phyloP scores from a whole-genome alignment of 2,888 invertebrate species.

The Trichopoda pennipes region DNA sequence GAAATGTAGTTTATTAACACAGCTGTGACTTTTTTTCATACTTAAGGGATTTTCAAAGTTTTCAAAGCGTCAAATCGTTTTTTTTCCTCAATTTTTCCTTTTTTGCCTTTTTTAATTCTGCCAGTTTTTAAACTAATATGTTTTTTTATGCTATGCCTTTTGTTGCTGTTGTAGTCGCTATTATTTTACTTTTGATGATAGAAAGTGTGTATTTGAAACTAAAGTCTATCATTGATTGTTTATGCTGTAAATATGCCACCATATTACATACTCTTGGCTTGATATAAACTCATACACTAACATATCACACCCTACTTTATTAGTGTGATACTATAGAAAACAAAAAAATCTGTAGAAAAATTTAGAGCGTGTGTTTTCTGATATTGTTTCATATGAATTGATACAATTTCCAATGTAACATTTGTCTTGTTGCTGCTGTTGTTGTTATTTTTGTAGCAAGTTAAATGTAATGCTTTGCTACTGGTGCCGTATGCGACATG shows the following conservation, averaged over 20 bases:
- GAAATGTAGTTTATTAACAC: constrained; percentile 65
- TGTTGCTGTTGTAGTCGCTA: background rate
- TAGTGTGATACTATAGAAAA: constrained; percentile 10
- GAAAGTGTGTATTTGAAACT: constrained; percentile 53
- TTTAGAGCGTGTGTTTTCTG: constrained; percentile 56
- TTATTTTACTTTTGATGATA: constrained; percentile 53
- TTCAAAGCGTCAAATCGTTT: constrained; percentile 65
- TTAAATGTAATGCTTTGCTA: constrained; percentile 69
- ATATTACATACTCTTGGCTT: constrained; percentile 51
- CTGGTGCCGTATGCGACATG: constrained; percentile 76
- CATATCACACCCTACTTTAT: constrained; percentile 66
- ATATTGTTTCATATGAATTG: constrained; percentile 62
- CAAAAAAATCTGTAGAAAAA: constrained; percentile 32
- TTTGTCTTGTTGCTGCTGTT: constrained; percentile 58
- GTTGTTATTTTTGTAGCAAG: constrained; percentile 45
- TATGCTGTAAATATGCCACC: constrained; percentile 65
- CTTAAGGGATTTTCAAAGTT: constrained; percentile 76
- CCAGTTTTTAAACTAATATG: constrained; percentile 39
- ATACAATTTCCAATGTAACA: constrained; percentile 64
- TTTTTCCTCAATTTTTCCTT: constrained; percentile 34
- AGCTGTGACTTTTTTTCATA: constrained; percentile 72
- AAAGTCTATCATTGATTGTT: constrained; percentile 68
- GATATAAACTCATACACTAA: background rate
- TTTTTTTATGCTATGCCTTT: constrained; percentile 1
- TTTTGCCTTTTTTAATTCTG: constrained; percentile 34